phyloP scores from a whole-genome alignment of 2,113 vertebrate genomes.

The Tinamus guttatus region DNA sequence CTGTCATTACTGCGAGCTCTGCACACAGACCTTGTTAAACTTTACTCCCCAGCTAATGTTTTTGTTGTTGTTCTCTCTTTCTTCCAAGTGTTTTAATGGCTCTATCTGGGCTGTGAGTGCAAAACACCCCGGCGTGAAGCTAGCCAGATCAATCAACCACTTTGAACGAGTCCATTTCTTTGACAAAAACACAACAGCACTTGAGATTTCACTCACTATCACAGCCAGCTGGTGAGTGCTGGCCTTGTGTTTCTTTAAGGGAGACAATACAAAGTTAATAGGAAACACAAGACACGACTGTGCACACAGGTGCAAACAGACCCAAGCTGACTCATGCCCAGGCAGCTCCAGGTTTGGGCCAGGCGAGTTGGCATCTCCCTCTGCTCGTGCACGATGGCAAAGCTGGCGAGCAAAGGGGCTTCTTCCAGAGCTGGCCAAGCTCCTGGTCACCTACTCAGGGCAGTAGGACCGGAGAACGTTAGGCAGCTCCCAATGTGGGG shows the following conservation, averaged over 20 bases:
- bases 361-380: neutral
- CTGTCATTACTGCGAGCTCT: slow-evolving; percentile 1
- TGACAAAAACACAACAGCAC: neutral
- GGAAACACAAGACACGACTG: neutral
- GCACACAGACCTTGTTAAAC: slow-evolving; percentile 11
- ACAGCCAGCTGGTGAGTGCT: neutral
- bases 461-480: neutral
- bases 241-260: neutral
- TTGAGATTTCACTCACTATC: neutral
- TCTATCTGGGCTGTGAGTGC: slow-evolving; percentile 23
- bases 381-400: accelerated
- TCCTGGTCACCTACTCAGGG: neutral
- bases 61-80: neutral
- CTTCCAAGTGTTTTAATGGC: slow-evolving; percentile 47
- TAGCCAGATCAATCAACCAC: slow-evolving; percentile 12
- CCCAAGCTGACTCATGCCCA: neutral
- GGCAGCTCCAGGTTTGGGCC: neutral
- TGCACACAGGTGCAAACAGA: neutral
- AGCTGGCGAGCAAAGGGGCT: neutral
- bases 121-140: slow-evolving; percentile 18
- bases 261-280: neutral
- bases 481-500: neutral
- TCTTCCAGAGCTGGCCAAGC: neutral
- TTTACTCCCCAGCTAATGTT: neutral
- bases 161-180: slow-evolving; percentile 16